Conservation (phyloP, 2,113 vertebrate species). For the Tragelaphus buxtoni region DNA sequence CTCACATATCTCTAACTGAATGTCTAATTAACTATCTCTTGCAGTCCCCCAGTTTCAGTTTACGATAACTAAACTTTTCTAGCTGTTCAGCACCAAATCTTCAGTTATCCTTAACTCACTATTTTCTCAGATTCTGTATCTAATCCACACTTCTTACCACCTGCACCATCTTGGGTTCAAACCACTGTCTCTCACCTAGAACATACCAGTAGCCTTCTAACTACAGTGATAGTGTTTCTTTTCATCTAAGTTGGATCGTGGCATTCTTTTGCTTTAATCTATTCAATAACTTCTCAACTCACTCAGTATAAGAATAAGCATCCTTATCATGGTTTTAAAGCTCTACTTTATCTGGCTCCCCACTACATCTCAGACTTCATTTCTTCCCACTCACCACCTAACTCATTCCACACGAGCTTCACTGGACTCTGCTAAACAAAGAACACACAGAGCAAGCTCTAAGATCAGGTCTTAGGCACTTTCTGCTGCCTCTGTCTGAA, state of each 20-base stretch:
- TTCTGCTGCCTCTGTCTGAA: neutral
- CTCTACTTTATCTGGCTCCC: neutral
- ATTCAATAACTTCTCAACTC: neutral
- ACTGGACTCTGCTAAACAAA: neutral
- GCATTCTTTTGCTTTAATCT: neutral
- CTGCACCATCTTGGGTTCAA: neutral
- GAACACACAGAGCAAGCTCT: neutral
- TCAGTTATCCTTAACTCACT: neutral
- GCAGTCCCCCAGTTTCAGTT: neutral
- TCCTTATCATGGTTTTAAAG: neutral
- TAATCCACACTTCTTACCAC: neutral
- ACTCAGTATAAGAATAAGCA: slow-evolving; percentile 23
- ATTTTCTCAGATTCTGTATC: slow-evolving; percentile 16
- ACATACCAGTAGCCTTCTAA: neutral
- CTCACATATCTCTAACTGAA: neutral
- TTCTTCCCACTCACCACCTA: neutral
- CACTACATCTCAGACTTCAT: neutral
- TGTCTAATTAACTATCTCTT: neutral
- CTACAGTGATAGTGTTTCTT: neutral
- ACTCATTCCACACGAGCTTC: neutral
- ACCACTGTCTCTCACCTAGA: neutral
- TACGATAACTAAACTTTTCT: neutral
- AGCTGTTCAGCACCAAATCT: neutral
- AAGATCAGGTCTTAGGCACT: neutral
- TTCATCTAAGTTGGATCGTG: neutral